These are phyloP conservation scores for Pararge aegeria DNA, from an alignment of 1,140 invertebrate genomes.

Conservation along the genomic window DNA sequence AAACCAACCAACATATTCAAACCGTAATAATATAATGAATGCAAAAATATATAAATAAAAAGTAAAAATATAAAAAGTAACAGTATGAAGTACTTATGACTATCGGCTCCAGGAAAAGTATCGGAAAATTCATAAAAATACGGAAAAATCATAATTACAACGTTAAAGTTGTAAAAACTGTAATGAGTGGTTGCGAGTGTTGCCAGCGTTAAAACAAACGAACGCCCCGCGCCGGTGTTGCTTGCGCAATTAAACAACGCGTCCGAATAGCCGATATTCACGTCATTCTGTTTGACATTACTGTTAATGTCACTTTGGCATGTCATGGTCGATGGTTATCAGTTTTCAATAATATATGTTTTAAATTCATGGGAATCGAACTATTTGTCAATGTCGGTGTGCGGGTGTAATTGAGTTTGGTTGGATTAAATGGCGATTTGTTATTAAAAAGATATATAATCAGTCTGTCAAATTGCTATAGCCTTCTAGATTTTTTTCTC, in stretches of 20 bases:
- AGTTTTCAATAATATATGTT: constrained; percentile 63
- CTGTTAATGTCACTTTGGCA: constrained; percentile 72
- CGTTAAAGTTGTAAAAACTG: constrained; percentile 3
- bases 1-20: too few species aligned
- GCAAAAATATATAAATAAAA: too few species aligned
- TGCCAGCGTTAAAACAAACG: constrained; percentile 27
- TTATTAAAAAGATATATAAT: too few species aligned
- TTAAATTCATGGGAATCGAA: constrained; percentile 55
- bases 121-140: constrained; percentile 2
- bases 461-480: too few species aligned
- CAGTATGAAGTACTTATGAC: too few species aligned
- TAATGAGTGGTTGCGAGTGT: constrained; percentile 16
- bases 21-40: too few species aligned
- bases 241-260: constrained; percentile 61
- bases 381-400: constrained; percentile 37
- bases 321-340: constrained; percentile 66
- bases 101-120: not conserved
- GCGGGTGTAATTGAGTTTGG: constrained; percentile 31
- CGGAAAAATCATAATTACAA: constrained; percentile 1
- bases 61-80: too few species aligned
- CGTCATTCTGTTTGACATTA: constrained; percentile 67
- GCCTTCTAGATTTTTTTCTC: too few species aligned
- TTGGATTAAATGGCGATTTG: constrained; percentile 15
- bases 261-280: constrained; percentile 60
- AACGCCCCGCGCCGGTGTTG: constrained; percentile 35